Conservation (phyloP, 2,113 vertebrate species). For the Ardeotis arabs region DNA sequence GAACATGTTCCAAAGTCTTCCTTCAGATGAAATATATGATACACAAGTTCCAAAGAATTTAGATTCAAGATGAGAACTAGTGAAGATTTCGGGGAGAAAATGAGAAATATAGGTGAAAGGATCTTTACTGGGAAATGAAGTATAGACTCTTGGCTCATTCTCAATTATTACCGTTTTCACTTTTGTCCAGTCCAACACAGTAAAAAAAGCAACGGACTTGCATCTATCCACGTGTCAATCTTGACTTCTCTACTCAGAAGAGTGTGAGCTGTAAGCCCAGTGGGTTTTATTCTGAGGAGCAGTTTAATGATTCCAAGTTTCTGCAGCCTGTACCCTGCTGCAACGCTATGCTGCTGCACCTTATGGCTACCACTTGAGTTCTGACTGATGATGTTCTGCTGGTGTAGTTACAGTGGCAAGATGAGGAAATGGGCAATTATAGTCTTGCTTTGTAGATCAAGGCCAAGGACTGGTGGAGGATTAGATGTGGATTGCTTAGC, state of each 20-base stretch:
- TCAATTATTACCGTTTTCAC: neutral
- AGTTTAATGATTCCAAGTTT: neutral
- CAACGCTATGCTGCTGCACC: neutral
- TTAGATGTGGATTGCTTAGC: neutral
- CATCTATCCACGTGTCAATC: neutral
- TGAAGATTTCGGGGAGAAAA: neutral
- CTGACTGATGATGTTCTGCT: neutral
- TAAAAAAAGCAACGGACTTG: neutral
- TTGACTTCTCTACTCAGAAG: neutral
- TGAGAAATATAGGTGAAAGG: neutral
- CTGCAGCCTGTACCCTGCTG: neutral
- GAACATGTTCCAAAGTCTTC: neutral
- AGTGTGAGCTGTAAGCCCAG: neutral
- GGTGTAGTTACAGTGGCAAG: neutral
- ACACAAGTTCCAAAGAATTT: neutral
- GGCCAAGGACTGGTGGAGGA: neutral
- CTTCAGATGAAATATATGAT: neutral
- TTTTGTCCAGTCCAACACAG: neutral
- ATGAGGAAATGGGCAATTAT: neutral
- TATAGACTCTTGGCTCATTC: neutral
- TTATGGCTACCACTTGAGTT: neutral
- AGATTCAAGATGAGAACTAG: neutral
- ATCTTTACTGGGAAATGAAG: neutral
- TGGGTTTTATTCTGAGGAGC: neutral
- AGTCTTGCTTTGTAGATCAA: neutral